Evolutionary conservation across 2,888 invertebrate species (phyloP).

Genomic region (Acleris cristana): DNA sequence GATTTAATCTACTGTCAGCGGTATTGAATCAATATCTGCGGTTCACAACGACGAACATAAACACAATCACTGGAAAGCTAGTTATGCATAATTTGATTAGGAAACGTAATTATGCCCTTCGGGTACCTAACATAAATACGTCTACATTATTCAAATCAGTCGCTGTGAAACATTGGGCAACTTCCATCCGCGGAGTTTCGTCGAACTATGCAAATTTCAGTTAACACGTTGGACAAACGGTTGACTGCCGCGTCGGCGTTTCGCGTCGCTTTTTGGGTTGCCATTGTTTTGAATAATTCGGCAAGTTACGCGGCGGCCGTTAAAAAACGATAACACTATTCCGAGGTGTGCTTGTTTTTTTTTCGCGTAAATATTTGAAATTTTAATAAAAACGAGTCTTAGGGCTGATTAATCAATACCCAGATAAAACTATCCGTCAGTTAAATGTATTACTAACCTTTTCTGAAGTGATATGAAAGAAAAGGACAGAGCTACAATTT

Average conservation of each 20-base stretch:
- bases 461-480: too few species aligned
- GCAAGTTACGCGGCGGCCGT: conserved; percentile 1
- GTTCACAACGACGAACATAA: conserved; percentile 27
- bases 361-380: too few species aligned
- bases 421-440: too few species aligned
- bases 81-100: conserved; percentile 38
- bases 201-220: conserved; percentile 38
- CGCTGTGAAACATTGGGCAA: conserved; percentile 35
- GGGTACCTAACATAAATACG: conserved; percentile 38
- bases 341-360: not conserved
- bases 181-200: conserved; percentile 35
- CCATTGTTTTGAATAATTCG: conserved; percentile 24
- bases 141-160: conserved; percentile 37
- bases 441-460: too few species aligned
- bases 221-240: conserved; percentile 38
- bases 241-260: conserved; percentile 29
- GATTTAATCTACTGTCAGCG: not conserved
- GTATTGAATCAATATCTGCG: conserved; percentile 19
- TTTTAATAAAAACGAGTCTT: too few species aligned
- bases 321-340: not conserved
- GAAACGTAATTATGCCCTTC: conserved; percentile 37
- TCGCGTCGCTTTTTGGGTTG: conserved; percentile 19
- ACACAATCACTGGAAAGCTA: conserved; percentile 36
- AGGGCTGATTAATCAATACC: too few species aligned
- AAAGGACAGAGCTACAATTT: too few species aligned